Base-by-base conservation (phyloP, 2,888 invertebrate species). In the Volucella bombylans region DNA sequence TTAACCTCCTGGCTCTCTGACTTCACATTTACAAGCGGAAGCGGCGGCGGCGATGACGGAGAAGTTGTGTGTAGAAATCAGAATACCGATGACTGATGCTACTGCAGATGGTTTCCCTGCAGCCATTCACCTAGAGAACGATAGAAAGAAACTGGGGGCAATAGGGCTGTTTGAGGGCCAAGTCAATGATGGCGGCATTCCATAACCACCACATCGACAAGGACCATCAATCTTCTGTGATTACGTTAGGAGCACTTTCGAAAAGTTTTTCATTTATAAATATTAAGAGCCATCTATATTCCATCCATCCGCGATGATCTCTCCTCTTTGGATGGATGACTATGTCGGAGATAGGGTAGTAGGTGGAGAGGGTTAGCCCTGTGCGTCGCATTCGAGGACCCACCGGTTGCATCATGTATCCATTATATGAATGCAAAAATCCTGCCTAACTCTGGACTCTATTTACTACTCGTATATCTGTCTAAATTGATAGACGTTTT, bases 221-320 rank as follows among this genome's bases (percentile, higher is more conserved):
- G 85, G 77, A 80, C 85, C 85, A 85, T 85, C 85, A 85, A 85
- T 85, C 85, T 81, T 81, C 81, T 80, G 81, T 85, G 85, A 85
- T 85, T 85, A 85, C 81, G 81, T 77, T 81, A 77, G 81, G 81
- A 85, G 85, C 81, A 76, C 85, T 85, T 85, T 83, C 85, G 81
- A 77, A 85, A 85, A 85, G 85, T 85, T 85, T 85, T 85, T 85
- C 85, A 85, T 85, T 85, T 85, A 85, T 18, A 18, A 18, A 18
- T 85, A 77, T 85, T 85, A 85, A 85, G 85, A 85, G 85, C 72
- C 85, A 85, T 85, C 85, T 85, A 85, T 81, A 73, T 76, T 76
- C 72, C 80, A 85, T 68, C 85, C 85, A 85, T 72, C 85, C 85
- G 85, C 76, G 76, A 77, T 64, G 81, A 68, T 77, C 83, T 67